Evolutionary conservation across 2,113 vertebrate species (phyloP).

Genomic region (Macquaria ambigua): DNA sequence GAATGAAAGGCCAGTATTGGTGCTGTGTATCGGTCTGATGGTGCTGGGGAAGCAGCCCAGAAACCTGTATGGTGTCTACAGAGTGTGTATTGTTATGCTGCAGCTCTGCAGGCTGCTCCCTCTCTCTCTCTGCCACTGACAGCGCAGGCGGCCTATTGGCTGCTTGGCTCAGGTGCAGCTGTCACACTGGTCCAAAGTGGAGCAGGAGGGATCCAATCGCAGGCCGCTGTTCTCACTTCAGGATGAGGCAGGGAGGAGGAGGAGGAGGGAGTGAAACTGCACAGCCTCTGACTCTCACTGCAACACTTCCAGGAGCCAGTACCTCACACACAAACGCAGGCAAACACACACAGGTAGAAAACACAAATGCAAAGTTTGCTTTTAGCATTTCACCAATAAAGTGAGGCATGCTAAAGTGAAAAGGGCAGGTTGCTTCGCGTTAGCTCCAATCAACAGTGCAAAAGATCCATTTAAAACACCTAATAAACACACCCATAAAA

Average conservation of each 20-base stretch:
- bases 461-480: conserved; percentile 38
- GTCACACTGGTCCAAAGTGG: conserved; percentile 41
- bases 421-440: not conserved
- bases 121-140: not conserved
- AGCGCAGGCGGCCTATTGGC: conserved; percentile 54
- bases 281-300: conserved; percentile 11
- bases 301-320: conserved; percentile 5
- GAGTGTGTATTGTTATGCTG: conserved; percentile 39
- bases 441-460: conserved; percentile 6
- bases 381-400: conserved; percentile 1
- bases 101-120: conserved; percentile 22
- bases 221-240: conserved; percentile 14
- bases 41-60: conserved; percentile 17
- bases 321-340: conserved; percentile 5
- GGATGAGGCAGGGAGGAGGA: conserved; percentile 19
- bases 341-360: not conserved
- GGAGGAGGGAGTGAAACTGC: not conserved
- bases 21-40: not conserved
- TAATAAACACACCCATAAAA: conserved; percentile 53
- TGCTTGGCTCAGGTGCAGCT: conserved; percentile 66
- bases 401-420: conserved; percentile 3
- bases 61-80: conserved; percentile 41
- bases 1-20: conserved; percentile 23
- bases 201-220: conserved; percentile 62
- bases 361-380: not conserved